Evolutionary conservation across 2,113 vertebrate species (phyloP), one percentile per base, ranked within the genome.

Genomic region (Rhodinocichla rosea): DNA sequence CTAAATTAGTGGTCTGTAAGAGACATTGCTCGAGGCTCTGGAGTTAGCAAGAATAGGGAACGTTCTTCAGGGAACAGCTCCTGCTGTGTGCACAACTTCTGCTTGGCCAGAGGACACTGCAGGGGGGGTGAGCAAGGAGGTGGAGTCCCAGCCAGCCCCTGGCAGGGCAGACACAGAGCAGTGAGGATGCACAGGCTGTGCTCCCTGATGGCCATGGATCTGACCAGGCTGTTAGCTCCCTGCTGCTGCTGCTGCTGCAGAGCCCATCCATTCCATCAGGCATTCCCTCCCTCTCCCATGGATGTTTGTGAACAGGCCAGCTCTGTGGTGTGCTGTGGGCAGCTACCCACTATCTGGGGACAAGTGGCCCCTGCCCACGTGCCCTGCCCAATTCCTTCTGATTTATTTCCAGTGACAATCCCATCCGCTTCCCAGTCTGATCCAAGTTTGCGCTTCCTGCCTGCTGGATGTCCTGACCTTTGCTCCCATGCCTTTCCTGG

Each of bases 1-100:
- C 63, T 94, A 94, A 95, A 94, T 93, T 95, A 91, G 79, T 70
- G 85, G 59, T 90, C 62, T 95, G 62, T 80, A n/a, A 83, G n/a
- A 89, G 71, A 42, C 9, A 4, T 49, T 57, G 68, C 42, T 89
- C 0, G 1, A 45, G 62, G 81, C 57, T 77, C 67, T 83, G 79
- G 42, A 75, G 37, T 68, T 74, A 87, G 35, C 35, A 75, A 81
- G 80, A 59, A 28, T 9, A 52, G 44, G 35, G 27, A 88, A 28
- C 0, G 0, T 59, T 86, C 67, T 83, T 56, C 56, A 63, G 56
- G 63, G 49, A 90, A 7, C 52, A 82, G 49, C 59, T 90, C 26
- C 18, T 76, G 13, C 63, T 83, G 23, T 10, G 6, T 65, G 45
- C 50, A 19, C 8, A 18, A 10, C 14, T 70, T 74, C 83, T 63